Percentiles rank a stretch among this genome's conserved stretches.
Evolutionary conservation across 2,113 vertebrate genomes (phyloP).

Genomic region (Kobus ellipsiprymnus): DNA sequence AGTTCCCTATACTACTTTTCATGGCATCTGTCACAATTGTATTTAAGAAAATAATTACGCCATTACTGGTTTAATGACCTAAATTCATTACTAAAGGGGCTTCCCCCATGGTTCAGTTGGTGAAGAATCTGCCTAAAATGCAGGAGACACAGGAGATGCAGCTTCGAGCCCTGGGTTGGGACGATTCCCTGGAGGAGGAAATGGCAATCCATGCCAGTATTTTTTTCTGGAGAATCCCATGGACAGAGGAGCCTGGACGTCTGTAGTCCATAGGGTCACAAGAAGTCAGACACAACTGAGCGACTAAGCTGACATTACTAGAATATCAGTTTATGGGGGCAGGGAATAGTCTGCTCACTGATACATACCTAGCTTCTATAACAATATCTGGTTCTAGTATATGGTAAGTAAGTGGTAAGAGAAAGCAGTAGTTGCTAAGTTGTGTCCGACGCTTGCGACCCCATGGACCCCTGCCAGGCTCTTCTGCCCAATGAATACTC

Average conservation of each 20-base stretch:
- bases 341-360: neutral
- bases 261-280: neutral
- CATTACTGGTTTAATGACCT: neutral
- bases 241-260: neutral
- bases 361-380: neutral
- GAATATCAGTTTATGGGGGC: neutral
- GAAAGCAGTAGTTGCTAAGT: neutral
- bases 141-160: neutral
- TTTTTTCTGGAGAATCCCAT: neutral
- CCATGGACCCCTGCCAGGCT: neutral
- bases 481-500: neutral
- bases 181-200: neutral
- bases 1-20: neutral
- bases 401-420: neutral
- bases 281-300: neutral
- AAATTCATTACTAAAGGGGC: neutral
- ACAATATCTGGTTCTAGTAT: neutral
- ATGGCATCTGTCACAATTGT: neutral
- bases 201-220: neutral
- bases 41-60: neutral
- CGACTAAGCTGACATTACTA: neutral
- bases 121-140: neutral
- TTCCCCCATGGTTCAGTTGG: neutral
- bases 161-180: neutral
- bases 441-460: fast-evolving